Evolutionary conservation across 2,888 invertebrate genomes (phyloP), one percentile per base, ranked within the genome.

Genomic region (Willowsia nigromaculata): DNA sequence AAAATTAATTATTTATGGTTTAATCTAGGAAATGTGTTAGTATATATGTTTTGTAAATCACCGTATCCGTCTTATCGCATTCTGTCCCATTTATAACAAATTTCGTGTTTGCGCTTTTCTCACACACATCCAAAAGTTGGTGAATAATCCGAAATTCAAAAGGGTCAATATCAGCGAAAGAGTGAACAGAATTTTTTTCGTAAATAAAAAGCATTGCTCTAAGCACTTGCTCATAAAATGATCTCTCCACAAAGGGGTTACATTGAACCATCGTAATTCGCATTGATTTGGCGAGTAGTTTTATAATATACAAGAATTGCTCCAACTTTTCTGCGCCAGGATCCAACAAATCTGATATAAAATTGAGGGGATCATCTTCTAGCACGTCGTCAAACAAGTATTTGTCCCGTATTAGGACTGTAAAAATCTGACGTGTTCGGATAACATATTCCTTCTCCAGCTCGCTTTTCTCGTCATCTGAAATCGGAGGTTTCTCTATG

Each of bases 251-350:
- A 68, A 56, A 90, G 0, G 90, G 90, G 7, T 62, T 25, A 71
- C 90, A 90, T 0, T 83, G 47, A 11, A 53, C 22, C 11, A 85
- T 25, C 6, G 68, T 43, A 11, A 91, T 85, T 50, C 78, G 15
- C 82, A 91, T 81, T 18, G 91, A 88, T 5, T 82, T 47, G 22
- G 84, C 85, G 0, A 91, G 76, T 0, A 91, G 65, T 50, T 76
- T 88, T 7, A 89, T 53, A 4, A 85, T 83, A 4, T 7, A 9
- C 7, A 27, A 25, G 43, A 43, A 71, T 25, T 25, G 43, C 0
- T 22, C 7, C 22, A 47, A 22, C 0, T 13, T 43, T 9, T 71
- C 43, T 22, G 71, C 47, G 4, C 25, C 13, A 15, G 25, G 43
- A 0, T 25, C 1, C 4, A 71, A 22, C 3, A 71, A 15, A 0